Conservation (phyloP, 2,797 vertebrate genomes). For the Enteromius fasciolatus region DNA sequence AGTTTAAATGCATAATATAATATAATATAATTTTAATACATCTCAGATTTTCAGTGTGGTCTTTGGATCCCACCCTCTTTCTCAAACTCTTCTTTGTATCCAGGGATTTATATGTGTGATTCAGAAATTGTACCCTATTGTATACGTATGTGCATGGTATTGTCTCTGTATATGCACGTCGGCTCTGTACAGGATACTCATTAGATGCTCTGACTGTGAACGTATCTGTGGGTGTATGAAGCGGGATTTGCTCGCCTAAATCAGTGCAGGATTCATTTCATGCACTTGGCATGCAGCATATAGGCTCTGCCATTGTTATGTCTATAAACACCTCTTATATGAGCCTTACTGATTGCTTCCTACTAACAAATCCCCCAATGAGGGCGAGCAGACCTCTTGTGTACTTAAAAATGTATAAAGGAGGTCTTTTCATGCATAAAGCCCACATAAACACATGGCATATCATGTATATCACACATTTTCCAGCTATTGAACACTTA, state of each 20-base stretch:
- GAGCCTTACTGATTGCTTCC: conserved; percentile 36
- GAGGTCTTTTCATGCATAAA: conserved; percentile 53
- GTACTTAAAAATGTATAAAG: conserved; percentile 42
- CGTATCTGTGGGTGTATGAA: conserved; percentile 31
- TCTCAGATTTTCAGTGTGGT: neutral
- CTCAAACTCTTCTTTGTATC: conserved; percentile 47
- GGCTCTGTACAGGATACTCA: conserved; percentile 8
- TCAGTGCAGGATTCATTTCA: conserved; percentile 50
- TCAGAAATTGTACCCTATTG: neutral
- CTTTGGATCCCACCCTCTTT: neutral
- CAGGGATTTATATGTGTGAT: neutral
- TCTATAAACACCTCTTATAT: conserved; percentile 43
- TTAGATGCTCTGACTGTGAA: neutral
- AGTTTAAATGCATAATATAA: too few relatives aligned
- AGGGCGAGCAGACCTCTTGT: conserved; percentile 42
- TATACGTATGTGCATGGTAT: neutral
- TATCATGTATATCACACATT: conserved; percentile 25
- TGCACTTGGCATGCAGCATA: conserved; percentile 36
- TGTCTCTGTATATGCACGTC: neutral
- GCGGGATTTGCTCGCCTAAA: conserved; percentile 45
- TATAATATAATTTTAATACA: neutral
- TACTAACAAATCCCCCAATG: conserved; percentile 29
- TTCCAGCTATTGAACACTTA: conserved; percentile 21
- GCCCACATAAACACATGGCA: conserved; percentile 37
- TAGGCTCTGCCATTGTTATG: conserved; percentile 45